Percentiles rank a stretch among this genome's conserved stretches.
phyloP scores from a whole-genome alignment of 2,113 vertebrate species.

The Macquaria ambigua region DNA sequence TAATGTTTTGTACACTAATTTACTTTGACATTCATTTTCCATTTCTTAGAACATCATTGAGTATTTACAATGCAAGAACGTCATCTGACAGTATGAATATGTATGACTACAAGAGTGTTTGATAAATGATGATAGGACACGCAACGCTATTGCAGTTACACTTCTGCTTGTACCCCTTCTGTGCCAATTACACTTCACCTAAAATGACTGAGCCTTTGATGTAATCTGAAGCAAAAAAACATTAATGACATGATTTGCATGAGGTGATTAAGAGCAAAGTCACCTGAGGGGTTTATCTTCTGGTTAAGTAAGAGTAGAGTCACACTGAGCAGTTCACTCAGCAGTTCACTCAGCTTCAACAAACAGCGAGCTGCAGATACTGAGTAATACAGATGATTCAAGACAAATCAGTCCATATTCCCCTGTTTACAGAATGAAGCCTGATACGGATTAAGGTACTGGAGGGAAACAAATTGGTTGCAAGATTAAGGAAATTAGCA shows the following conservation, averaged over 20 bases:
- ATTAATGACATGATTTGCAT: slow-evolving; percentile 75
- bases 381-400: slow-evolving; percentile 46
- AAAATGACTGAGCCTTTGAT: slow-evolving; percentile 69
- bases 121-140: slow-evolving; percentile 71
- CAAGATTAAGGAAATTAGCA: slow-evolving; percentile 18
- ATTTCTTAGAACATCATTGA: slow-evolving; percentile 49
- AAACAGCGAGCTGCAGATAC: slow-evolving; percentile 32
- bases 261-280: slow-evolving; percentile 68
- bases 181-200: slow-evolving; percentile 61
- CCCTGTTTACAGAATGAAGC: slow-evolving; percentile 23
- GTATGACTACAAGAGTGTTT: slow-evolving; percentile 56
- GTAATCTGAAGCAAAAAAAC: slow-evolving; percentile 66
- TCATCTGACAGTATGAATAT: slow-evolving; percentile 68
- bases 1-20: slow-evolving; percentile 40
- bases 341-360: slow-evolving; percentile 31
- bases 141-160: slow-evolving; percentile 52
- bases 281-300: slow-evolving; percentile 63
- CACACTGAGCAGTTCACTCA: slow-evolving; percentile 33
- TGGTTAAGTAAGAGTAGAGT: slow-evolving; percentile 45
- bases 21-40: slow-evolving; percentile 44
- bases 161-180: slow-evolving; percentile 42
- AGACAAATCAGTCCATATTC: slow-evolving; percentile 10
- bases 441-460: slow-evolving; percentile 34
- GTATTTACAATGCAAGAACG: slow-evolving; percentile 60
- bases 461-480: slow-evolving; percentile 5